Conservation (phyloP, 2,113 vertebrate genomes). For the Delphinapterus leucas region DNA sequence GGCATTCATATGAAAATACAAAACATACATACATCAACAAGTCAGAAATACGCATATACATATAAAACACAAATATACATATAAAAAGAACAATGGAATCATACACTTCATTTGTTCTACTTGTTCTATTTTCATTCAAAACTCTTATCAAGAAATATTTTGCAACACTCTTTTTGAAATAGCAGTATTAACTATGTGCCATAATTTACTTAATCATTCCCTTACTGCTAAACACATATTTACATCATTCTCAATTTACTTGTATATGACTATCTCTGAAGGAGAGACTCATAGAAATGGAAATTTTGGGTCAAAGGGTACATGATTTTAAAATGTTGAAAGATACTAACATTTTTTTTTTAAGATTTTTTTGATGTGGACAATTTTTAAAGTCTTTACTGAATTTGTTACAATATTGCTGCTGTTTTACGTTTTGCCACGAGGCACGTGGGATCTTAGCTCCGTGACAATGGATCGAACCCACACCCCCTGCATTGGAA, state of each 20-base stretch:
- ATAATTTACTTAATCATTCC: conserved; percentile 10
- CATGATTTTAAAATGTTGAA: neutral
- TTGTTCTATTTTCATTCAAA: conserved; percentile 30
- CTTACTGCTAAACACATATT: neutral
- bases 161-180: neutral
- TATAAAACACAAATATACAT: neutral
- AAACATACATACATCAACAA: neutral
- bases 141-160: neutral
- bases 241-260: conserved; percentile 4
- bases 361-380: too few species aligned
- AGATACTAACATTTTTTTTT: neutral
- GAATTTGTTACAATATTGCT: too few species aligned
- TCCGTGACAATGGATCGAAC: too few species aligned
- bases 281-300: neutral
- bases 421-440: too few species aligned
- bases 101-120: neutral
- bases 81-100: neutral
- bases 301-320: neutral
- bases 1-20: neutral
- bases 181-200: neutral
- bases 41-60: neutral
- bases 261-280: neutral
- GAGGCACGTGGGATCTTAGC: too few species aligned
- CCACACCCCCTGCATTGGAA: too few species aligned
- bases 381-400: too few species aligned